Percentiles rank a stretch among this genome's conserved stretches.
These are phyloP conservation scores for Morpho helenor DNA, from an alignment of 2,888 invertebrate genomes.

Conservation along the genomic window DNA sequence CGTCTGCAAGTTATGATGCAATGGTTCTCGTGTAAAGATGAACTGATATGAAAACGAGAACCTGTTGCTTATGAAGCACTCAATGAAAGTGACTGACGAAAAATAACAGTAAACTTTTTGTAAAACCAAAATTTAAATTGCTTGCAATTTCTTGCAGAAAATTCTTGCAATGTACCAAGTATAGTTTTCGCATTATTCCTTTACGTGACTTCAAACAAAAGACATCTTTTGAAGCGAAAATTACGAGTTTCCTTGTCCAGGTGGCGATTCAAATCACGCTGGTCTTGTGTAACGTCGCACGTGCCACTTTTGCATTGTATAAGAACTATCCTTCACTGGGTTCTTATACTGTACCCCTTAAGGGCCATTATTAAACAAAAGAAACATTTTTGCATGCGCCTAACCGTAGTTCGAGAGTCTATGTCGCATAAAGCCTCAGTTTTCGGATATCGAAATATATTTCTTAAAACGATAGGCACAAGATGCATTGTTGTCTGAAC, in stretches of 20 bases:
- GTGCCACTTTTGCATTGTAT: conserved; percentile 27
- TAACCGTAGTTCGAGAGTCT: conserved; percentile 7
- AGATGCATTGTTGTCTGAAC: conserved; percentile 1
- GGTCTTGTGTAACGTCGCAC: conserved; percentile 33
- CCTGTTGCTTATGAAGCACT: too few species aligned
- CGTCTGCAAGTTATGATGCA: too few species aligned
- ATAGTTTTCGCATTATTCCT: conserved; percentile 14
- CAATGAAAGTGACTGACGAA: too few species aligned
- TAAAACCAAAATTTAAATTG: too few species aligned
- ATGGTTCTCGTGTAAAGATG: too few species aligned
- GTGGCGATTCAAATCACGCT: conserved; percentile 29
- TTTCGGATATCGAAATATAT: not conserved
- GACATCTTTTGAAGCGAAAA: conserved; percentile 21
- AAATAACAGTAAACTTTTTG: too few species aligned
- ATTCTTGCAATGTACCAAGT: not conserved
- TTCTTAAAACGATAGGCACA: not conserved
- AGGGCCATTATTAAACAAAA: conserved; percentile 14
- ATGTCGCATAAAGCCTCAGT: not conserved
- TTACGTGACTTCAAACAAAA: conserved; percentile 20
- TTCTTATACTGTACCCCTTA: not conserved
- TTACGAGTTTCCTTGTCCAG: conserved; percentile 28
- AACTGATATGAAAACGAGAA: too few species aligned
- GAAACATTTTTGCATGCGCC: not conserved
- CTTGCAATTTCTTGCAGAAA: too few species aligned
- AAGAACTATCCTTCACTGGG: conserved; percentile 5